phyloP scores from a whole-genome alignment of 1,140 invertebrate genomes.

The Drosophila biarmipes region DNA sequence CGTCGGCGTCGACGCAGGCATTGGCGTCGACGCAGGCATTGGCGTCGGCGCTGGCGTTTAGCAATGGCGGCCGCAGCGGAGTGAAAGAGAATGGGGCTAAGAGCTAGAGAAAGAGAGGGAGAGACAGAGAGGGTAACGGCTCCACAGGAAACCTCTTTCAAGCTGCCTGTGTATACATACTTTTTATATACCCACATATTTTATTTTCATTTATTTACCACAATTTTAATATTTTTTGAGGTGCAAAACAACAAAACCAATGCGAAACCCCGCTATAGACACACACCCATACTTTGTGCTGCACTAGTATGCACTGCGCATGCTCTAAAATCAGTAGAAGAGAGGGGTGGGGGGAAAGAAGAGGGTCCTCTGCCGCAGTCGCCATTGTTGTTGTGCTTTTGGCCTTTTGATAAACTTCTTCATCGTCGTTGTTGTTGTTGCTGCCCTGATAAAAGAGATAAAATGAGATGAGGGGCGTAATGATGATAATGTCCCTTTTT shows the following conservation, averaged over 20 bases:
- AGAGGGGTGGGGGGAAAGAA: not conserved
- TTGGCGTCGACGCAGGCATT: conserved; percentile 4
- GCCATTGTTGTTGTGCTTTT: conserved; percentile 66
- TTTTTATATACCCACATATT: conserved; percentile 35
- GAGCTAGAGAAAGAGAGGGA: conserved; percentile 2
- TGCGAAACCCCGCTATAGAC: conserved; percentile 21
- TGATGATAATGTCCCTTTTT: conserved; percentile 64
- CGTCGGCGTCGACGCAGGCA: conserved; percentile 11
- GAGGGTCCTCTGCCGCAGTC: conserved; percentile 18
- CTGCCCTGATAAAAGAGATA: conserved; percentile 18
- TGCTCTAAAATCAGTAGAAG: conserved; percentile 28
- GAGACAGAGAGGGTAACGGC: not conserved
- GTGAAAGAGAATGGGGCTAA: conserved; percentile 9
- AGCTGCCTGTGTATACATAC: conserved; percentile 20
- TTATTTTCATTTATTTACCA: conserved; percentile 78
- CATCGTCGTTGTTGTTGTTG: conserved; percentile 31
- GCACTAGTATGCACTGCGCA: conserved; percentile 49
- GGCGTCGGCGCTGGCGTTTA: conserved; percentile 6
- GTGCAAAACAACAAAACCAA: conserved; percentile 52
- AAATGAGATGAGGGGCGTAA: conserved; percentile 40
- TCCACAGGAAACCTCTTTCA: conserved; percentile 8
- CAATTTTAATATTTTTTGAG: conserved; percentile 78
- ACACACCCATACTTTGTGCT: conserved; percentile 23
- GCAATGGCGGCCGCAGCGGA: conserved; percentile 47
- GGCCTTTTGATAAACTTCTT: conserved; percentile 78